phyloP scores from a whole-genome alignment of 2,888 invertebrate species.

The Ferrisia virgata region DNA sequence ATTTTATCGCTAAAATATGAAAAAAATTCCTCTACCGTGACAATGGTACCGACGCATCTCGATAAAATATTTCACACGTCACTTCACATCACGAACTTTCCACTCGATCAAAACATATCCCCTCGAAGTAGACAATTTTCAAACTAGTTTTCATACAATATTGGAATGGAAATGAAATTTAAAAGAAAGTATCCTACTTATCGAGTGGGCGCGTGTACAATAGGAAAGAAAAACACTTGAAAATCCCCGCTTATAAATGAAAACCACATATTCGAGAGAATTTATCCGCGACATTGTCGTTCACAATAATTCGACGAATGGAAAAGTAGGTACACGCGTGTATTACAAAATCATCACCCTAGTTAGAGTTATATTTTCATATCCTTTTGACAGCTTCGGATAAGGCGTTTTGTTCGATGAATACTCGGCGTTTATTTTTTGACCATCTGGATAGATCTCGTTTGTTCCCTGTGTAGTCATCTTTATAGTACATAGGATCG shows the following conservation, averaged over 20 bases:
- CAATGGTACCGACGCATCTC: not conserved
- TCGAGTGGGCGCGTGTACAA: constrained; percentile 23
- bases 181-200: not conserved
- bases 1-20: not conserved
- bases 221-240: constrained; percentile 23
- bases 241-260: constrained; percentile 12
- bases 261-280: not conserved
- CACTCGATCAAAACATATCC: not conserved
- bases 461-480: not conserved
- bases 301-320: not conserved
- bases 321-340: not conserved
- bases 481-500: not conserved
- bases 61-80: constrained; percentile 1
- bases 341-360: constrained; percentile 24
- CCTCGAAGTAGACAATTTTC: not conserved
- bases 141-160: not conserved
- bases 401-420: not conserved
- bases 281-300: not conserved
- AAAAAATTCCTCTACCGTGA: not conserved
- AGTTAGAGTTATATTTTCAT: not conserved
- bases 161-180: not conserved
- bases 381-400: not conserved
- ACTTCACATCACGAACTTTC: not conserved
- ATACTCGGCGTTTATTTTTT: not conserved
- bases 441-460: not conserved